Conservation (phyloP, 2,888 invertebrate species). For the Patella pellucida region DNA sequence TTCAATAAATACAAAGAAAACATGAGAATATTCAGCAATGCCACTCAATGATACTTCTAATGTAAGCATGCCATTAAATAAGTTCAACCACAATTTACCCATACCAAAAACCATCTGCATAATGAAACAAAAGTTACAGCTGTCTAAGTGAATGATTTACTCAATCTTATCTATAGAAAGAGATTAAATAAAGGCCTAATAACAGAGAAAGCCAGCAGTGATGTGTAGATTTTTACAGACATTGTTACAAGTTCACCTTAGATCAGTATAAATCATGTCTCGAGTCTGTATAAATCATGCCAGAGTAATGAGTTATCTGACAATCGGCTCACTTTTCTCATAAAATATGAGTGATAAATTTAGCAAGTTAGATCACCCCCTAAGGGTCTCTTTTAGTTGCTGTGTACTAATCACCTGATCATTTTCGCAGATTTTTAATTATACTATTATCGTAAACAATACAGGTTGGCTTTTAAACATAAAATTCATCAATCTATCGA, state of each 20-base stretch:
- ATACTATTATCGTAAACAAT: no score
- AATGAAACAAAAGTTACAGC: slow-evolving; percentile 1
- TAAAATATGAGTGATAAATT: slow-evolving; percentile 7
- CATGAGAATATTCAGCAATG: no score
- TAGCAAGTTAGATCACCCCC: slow-evolving; percentile 3
- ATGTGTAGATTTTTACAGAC: slow-evolving; percentile 13
- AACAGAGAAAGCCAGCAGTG: slow-evolving; percentile 5
- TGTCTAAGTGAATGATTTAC: slow-evolving; percentile 11
- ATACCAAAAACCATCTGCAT: background rate
- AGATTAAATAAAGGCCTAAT: slow-evolving; percentile 10
- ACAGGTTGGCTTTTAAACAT: no score
- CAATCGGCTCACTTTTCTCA: slow-evolving; percentile 1
- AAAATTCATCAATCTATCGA: no score
- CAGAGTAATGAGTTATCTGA: slow-evolving; percentile 7
- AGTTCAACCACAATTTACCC: no score
- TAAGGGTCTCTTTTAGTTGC: background rate
- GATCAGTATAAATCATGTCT: slow-evolving; percentile 32
- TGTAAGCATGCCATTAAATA: no score
- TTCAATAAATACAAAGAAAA: no score
- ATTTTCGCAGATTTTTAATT: no score
- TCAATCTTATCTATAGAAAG: slow-evolving; percentile 7
- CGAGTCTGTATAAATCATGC: slow-evolving; percentile 8
- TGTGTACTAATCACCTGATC: no score
- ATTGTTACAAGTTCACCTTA: slow-evolving; percentile 21
- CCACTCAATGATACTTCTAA: no score